Evolutionary conservation across 2,113 vertebrate species (phyloP).

Genomic region (Struthidea cinerea): DNA sequence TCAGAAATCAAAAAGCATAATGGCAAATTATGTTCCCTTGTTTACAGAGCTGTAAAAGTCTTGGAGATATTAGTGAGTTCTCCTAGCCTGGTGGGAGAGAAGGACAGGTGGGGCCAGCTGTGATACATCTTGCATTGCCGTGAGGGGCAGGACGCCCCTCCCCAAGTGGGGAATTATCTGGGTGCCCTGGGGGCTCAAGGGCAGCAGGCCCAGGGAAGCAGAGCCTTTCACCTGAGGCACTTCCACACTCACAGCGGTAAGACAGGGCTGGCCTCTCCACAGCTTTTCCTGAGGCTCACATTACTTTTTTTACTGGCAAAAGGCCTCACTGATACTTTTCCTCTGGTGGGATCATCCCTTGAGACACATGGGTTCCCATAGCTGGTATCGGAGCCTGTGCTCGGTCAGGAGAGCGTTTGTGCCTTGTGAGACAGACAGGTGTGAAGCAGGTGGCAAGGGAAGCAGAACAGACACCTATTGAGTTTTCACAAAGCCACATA

Average conservation of each 20-base stretch:
- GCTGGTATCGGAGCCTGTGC: not conserved
- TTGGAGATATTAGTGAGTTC: not conserved
- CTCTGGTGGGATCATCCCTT: not conserved
- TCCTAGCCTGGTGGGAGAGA: not conserved
- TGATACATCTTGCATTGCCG: not conserved
- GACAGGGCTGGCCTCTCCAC: not conserved
- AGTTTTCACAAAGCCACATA: slow-evolving; percentile 35
- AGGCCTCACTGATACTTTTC: not conserved
- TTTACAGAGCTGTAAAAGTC: not conserved
- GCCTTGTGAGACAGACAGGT: slow-evolving; percentile 1
- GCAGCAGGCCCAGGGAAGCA: not conserved
- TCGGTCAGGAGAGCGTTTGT: not conserved
- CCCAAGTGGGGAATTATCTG: not conserved
- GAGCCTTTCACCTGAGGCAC: not conserved
- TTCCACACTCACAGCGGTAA: not conserved
- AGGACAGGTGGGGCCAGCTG: not conserved
- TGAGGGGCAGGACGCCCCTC: not conserved
- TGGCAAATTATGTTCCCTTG: slow-evolving; percentile 1
- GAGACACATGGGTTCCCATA: not conserved
- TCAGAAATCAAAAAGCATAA: not conserved
- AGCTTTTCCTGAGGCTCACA: not conserved
- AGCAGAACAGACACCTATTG: slow-evolving; percentile 20
- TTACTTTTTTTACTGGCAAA: not conserved
- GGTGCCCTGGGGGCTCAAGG: not conserved
- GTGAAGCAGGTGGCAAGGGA: not conserved